Conservation (phyloP, 2,113 vertebrate species). For the Typhlomys cinereus region DNA sequence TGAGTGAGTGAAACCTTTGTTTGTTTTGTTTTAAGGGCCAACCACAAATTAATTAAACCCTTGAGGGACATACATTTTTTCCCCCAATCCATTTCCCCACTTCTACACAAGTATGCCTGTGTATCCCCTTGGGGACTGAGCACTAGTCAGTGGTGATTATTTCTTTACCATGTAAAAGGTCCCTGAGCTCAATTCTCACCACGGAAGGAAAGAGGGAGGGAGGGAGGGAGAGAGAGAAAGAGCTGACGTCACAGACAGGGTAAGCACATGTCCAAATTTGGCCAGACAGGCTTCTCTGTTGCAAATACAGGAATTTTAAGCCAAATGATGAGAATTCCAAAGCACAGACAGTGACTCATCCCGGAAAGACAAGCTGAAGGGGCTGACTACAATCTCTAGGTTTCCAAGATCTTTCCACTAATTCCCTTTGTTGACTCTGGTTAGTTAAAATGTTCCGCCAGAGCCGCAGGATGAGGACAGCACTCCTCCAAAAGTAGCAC, state of each 20-base stretch:
- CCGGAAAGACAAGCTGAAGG: background rate
- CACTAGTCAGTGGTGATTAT: background rate
- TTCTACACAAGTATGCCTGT: background rate
- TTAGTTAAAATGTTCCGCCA: background rate
- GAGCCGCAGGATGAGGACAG: background rate
- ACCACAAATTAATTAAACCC: background rate
- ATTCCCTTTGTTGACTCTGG: background rate
- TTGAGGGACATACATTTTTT: background rate
- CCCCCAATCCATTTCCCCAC: background rate
- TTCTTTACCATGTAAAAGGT: background rate
- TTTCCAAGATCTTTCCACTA: background rate
- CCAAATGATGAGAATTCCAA: background rate
- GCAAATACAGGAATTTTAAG: background rate
- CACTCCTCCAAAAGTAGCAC: too few species aligned
- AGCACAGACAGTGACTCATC: background rate
- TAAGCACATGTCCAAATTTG: constrained; percentile 44
- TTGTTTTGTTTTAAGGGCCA: constrained; percentile 8
- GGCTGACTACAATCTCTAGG: background rate
- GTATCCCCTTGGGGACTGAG: background rate
- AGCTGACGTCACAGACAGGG: background rate
- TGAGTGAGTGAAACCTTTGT: background rate
- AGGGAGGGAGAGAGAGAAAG: background rate
- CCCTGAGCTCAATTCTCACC: background rate
- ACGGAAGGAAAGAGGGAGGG: background rate
- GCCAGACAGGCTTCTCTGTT: background rate